A percentile compares a stretch with the other conserved stretches of the same genome.
Conservation (phyloP, 2,797 vertebrate species). For the Amblyraja radiata region DNA sequence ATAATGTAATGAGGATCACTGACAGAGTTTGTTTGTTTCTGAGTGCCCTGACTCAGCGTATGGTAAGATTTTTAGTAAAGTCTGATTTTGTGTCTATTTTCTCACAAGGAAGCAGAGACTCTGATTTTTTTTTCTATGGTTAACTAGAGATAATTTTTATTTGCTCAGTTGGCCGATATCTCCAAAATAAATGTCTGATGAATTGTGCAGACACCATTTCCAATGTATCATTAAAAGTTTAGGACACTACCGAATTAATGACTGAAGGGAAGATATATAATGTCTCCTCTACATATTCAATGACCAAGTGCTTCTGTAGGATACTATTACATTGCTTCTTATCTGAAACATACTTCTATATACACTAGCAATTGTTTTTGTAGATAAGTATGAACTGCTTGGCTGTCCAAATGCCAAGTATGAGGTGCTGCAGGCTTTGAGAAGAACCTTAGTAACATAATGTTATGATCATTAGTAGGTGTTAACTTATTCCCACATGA, state of each 20-base stretch:
- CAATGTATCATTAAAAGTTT: not conserved
- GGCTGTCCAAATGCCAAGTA: not conserved
- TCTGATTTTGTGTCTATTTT: not conserved
- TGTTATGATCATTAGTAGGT: not conserved
- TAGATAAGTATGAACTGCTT: not conserved
- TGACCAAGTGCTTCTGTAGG: not conserved
- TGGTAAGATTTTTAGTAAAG: not conserved
- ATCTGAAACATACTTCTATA: not conserved
- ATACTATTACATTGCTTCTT: not conserved
- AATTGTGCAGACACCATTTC: not conserved
- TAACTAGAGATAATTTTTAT: not conserved
- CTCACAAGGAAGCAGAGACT: not conserved
- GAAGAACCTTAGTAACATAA: not conserved
- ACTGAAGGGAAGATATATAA: not conserved
- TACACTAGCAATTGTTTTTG: not conserved
- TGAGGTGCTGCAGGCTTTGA: not conserved
- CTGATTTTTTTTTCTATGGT: not conserved
- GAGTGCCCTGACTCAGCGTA: not conserved
- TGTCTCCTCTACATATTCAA: not conserved
- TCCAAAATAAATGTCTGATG: not conserved
- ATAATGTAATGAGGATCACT: conserved; percentile 10
- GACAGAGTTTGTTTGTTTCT: not conserved
- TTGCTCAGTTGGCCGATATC: not conserved
- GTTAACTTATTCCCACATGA: not conserved
- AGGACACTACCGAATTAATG: not conserved